phyloP scores from a whole-genome alignment of 2,113 vertebrate species.

The Mesoclemmys tuberculata region DNA sequence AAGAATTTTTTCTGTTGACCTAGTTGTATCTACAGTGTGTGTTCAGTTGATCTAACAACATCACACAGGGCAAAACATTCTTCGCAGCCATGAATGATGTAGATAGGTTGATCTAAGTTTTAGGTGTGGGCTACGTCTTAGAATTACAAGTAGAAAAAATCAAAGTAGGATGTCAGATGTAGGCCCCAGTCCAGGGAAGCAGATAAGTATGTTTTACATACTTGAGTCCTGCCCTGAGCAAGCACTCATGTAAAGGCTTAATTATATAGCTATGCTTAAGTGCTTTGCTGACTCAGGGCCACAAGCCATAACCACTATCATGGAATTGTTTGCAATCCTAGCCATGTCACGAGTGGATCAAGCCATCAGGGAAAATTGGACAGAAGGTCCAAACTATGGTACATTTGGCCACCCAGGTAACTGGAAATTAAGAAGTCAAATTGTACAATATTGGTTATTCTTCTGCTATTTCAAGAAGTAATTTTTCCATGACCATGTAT shows the following conservation, averaged over 20 bases:
- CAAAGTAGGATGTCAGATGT: neutral
- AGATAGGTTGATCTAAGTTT: too few relatives aligned
- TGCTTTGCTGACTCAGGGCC: neutral
- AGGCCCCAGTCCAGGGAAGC: neutral
- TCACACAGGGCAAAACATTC: too few relatives aligned
- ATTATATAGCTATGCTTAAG: neutral
- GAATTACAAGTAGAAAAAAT: neutral
- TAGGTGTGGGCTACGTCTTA: neutral
- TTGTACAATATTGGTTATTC: neutral
- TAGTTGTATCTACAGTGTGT: too few relatives aligned
- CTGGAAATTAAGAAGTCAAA: too few relatives aligned
- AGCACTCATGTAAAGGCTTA: neutral
- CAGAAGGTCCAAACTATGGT: neutral
- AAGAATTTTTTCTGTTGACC: too few relatives aligned
- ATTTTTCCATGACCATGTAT: neutral
- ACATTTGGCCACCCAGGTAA: neutral
- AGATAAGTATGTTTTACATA: too few relatives aligned
- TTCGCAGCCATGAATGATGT: too few relatives aligned
- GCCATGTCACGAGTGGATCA: neutral
- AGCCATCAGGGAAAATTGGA: neutral
- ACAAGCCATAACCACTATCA: neutral
- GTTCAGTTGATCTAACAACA: too few relatives aligned
- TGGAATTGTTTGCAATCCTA: neutral
- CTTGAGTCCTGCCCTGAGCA: neutral
- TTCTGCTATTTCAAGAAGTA: neutral